Percentiles rank a stretch among this genome's conserved stretches.
Evolutionary conservation across 1,140 invertebrate genomes (phyloP).

Genomic region (Sinella curviseta): DNA sequence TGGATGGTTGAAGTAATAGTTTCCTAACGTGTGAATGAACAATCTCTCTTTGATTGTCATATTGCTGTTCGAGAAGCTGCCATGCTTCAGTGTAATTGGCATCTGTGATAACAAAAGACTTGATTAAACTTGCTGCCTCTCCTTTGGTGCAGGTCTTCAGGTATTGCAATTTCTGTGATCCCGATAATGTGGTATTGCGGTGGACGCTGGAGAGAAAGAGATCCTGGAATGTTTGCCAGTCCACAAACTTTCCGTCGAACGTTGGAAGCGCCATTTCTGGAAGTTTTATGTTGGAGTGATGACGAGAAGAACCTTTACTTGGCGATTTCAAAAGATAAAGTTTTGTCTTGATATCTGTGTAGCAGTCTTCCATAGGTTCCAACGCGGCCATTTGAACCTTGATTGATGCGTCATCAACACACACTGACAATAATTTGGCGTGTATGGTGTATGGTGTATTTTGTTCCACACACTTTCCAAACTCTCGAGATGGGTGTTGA

Average conservation of each 20-base stretch:
- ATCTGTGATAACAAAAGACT: conserved; percentile 44
- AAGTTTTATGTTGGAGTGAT: not conserved
- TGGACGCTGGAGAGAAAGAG: conserved; percentile 6
- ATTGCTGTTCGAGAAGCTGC: conserved; percentile 50
- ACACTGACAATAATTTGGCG: not conserved
- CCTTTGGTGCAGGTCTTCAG: conserved; percentile 33
- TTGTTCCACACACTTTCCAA: not conserved
- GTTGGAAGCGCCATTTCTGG: conserved; percentile 28
- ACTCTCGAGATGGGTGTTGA: not conserved
- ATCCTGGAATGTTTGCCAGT: conserved; percentile 43
- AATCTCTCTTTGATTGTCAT: conserved; percentile 49
- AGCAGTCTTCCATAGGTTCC: not conserved
- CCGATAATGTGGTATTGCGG: not conserved
- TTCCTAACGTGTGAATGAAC: conserved; percentile 50
- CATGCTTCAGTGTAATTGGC: conserved; percentile 51
- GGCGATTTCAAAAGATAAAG: not conserved
- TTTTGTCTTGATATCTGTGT: not conserved
- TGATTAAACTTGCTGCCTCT: conserved; percentile 26
- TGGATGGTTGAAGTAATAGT: conserved; percentile 46
- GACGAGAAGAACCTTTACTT: not conserved
- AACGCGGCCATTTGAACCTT: not conserved
- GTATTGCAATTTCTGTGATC: conserved; percentile 44
- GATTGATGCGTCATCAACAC: not conserved
- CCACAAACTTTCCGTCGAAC: conserved; percentile 35
- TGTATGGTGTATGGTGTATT: not conserved